phyloP scores from a whole-genome alignment of 2,888 invertebrate genomes.

The Campaea margaritaria region DNA sequence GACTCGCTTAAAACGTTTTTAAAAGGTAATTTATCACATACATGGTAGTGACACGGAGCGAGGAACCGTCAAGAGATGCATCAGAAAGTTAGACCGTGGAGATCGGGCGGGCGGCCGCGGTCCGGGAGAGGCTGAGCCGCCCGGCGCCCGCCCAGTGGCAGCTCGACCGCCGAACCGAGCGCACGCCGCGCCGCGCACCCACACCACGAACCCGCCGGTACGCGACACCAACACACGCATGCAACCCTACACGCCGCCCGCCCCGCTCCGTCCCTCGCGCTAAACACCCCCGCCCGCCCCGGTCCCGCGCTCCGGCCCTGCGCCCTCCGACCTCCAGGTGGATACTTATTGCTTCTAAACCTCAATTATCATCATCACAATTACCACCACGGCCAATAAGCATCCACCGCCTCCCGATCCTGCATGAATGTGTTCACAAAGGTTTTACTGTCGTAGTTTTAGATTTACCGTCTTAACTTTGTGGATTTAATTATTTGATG shows the following conservation, averaged over 20 bases:
- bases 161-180: constrained; percentile 78
- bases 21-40: constrained; percentile 12
- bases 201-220: constrained; percentile 78
- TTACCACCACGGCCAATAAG: constrained; percentile 19
- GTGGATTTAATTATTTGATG: constrained; percentile 30
- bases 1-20: constrained; percentile 1
- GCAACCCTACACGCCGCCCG: constrained; percentile 52
- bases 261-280: constrained; percentile 26
- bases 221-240: constrained; percentile 75
- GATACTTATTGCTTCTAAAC: constrained; percentile 66
- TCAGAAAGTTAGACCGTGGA: constrained; percentile 56
- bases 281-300: constrained; percentile 30
- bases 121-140: constrained; percentile 70
- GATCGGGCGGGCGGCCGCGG: constrained; percentile 64
- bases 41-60: constrained; percentile 18
- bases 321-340: constrained; percentile 52
- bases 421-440: constrained; percentile 37
- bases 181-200: constrained; percentile 78
- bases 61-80: constrained; percentile 50
- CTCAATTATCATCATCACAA: constrained; percentile 47
- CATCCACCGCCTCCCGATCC: constrained; percentile 25
- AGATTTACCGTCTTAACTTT: constrained; percentile 14
- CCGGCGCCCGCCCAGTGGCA: constrained; percentile 76
- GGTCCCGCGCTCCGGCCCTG: constrained; percentile 32
- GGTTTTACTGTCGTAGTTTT: constrained; percentile 29